A percentile compares a stretch with the other conserved stretches of the same genome.
phyloP scores from a whole-genome alignment of 2,888 invertebrate genomes.

The Rugalucina vietnamica region DNA sequence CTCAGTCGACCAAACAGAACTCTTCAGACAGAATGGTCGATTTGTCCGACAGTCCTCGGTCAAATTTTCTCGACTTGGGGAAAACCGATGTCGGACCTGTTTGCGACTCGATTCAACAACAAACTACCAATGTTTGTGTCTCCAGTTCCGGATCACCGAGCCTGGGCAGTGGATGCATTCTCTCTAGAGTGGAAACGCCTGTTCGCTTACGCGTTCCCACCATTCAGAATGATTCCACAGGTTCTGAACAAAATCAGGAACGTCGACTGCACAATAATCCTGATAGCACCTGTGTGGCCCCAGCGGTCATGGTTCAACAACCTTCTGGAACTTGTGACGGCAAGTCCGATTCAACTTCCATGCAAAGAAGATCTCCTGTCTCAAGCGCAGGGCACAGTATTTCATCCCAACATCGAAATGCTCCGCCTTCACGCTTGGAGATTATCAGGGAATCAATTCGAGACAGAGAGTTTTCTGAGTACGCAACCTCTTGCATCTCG shows the following conservation, averaged over 20 bases:
- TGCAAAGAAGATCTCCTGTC: background rate
- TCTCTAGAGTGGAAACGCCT: background rate
- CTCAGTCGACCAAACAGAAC: background rate
- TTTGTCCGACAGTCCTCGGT: background rate
- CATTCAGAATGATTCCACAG: background rate
- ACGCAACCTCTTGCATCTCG: background rate
- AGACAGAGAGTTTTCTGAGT: background rate
- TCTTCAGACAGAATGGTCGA: background rate
- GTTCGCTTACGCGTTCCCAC: conserved; percentile 12
- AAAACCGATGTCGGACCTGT: background rate
- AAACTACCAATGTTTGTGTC: conserved; percentile 3
- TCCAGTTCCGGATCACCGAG: background rate
- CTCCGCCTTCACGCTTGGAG: conserved; percentile 4
- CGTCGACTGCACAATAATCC: background rate
- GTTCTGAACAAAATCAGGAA: background rate
- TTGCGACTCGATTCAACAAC: conserved; percentile 17
- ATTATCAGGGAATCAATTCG: background rate
- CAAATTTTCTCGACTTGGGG: background rate
- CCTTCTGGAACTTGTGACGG: background rate
- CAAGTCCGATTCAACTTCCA: background rate
- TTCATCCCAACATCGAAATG: background rate
- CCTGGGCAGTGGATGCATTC: conserved; percentile 9
- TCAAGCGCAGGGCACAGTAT: background rate
- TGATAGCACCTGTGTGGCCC: background rate
- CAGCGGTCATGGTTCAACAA: background rate